These are phyloP conservation scores for Melanerpes formicivorus DNA, from an alignment of 2,113 vertebrate species.

Conservation along the genomic window DNA sequence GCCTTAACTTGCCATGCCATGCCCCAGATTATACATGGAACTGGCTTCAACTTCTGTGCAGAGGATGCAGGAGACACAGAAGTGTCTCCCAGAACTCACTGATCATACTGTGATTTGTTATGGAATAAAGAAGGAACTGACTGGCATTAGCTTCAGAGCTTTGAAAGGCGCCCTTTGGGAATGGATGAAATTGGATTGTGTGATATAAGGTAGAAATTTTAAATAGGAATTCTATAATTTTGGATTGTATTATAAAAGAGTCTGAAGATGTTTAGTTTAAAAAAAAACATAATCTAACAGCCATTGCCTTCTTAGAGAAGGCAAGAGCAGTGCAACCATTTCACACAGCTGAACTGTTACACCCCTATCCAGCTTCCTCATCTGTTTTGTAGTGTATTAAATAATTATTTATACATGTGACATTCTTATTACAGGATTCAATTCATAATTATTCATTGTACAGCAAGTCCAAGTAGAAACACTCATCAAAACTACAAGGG, in stretches of 20 bases:
- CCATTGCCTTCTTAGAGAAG: background rate
- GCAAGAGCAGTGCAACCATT: background rate
- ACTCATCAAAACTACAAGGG: constrained; percentile 50
- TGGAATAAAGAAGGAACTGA: background rate
- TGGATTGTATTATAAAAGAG: background rate
- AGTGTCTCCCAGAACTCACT: background rate
- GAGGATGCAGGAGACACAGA: background rate
- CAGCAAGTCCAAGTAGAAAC: constrained; percentile 22
- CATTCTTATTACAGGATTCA: background rate
- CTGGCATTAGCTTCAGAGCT: background rate
- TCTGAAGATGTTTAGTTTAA: background rate
- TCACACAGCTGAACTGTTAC: background rate
- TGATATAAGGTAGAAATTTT: background rate
- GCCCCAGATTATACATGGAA: background rate
- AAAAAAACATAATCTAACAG: background rate
- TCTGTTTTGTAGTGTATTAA: constrained; percentile 12
- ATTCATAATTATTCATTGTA: constrained; percentile 22
- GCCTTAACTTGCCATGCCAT: background rate
- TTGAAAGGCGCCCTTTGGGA: background rate
- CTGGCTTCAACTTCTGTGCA: background rate
- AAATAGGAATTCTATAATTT: background rate
- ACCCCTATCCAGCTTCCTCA: background rate
- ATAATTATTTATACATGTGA: constrained; percentile 7
- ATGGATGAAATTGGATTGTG: background rate
- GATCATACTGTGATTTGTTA: background rate